Conservation (phyloP, 2,113 vertebrate genomes). For the Lamprotornis superbus region DNA sequence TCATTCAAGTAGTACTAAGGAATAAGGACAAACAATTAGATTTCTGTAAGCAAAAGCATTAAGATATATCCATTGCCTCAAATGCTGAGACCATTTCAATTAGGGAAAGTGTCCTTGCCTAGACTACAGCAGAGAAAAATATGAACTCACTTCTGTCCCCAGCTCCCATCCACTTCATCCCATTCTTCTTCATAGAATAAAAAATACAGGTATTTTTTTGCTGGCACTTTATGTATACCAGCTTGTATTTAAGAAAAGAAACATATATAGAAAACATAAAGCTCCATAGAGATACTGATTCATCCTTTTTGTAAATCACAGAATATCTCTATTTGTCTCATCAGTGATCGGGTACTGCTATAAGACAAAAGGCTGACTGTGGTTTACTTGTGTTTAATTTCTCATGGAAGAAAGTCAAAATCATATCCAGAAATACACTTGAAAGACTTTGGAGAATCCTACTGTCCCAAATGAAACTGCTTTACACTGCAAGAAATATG, state of each 20-base stretch:
- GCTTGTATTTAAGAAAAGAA: not conserved
- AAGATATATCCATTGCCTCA: not conserved
- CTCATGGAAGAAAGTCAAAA: not conserved
- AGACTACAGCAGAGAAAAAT: not conserved
- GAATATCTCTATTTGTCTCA: not conserved
- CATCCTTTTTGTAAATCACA: not conserved
- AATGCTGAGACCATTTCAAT: not conserved
- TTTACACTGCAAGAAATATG: not conserved
- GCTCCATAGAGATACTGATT: not conserved
- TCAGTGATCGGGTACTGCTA: not conserved
- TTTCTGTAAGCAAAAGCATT: not conserved
- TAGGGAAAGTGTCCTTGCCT: not conserved
- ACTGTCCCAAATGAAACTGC: not conserved
- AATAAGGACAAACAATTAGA: not conserved
- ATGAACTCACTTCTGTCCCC: not conserved
- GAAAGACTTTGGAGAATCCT: not conserved
- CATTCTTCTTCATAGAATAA: not conserved
- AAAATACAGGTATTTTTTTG: not conserved
- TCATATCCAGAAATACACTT: not conserved
- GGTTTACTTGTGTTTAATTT: not conserved
- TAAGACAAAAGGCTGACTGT: not conserved
- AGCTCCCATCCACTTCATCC: not conserved
- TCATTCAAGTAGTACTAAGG: not conserved
- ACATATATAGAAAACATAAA: not conserved
- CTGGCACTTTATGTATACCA: not conserved